These are phyloP conservation scores for Gorsachius goisagi DNA, from an alignment of 2,113 vertebrate species.

Conservation along the genomic window DNA sequence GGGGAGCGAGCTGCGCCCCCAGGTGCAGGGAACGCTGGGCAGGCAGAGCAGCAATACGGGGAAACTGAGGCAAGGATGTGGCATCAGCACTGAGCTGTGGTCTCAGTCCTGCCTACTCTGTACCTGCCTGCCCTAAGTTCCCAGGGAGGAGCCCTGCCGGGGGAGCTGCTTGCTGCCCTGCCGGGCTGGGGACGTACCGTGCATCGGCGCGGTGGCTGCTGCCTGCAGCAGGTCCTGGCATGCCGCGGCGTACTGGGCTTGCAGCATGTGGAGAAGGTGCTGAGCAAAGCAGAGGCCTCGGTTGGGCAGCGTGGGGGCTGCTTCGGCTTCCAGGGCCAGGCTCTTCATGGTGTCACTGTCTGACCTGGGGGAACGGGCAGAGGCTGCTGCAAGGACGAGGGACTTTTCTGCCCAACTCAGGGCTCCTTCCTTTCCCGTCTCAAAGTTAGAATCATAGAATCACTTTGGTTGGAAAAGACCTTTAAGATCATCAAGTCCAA, in stretches of 20 bases:
- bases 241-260: slow-evolving; percentile 76
- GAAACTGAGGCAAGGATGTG: background rate
- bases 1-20: background rate
- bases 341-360: slow-evolving; percentile 23
- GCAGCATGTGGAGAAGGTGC: slow-evolving; percentile 74
- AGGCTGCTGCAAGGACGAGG: background rate
- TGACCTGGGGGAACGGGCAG: slow-evolving; percentile 54
- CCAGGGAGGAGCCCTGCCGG: background rate
- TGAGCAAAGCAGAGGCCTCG: slow-evolving; percentile 52
- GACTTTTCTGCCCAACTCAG: background rate
- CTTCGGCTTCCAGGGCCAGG: background rate
- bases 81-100: background rate
- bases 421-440: rapidly evolving
- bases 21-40: background rate
- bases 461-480: too few relatives aligned
- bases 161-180: background rate
- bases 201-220: slow-evolving; percentile 77
- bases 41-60: background rate
- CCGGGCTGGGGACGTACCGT: slow-evolving; percentile 57
- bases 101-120: background rate
- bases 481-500: too few relatives aligned
- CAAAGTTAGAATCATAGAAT: too few relatives aligned
- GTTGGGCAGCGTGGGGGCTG: background rate
- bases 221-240: slow-evolving; percentile 79
- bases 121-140: background rate